These are phyloP conservation scores for Umimayanthus chanpuru DNA, from an alignment of 92 coral and sea anemone species.

Conservation along the genomic window DNA sequence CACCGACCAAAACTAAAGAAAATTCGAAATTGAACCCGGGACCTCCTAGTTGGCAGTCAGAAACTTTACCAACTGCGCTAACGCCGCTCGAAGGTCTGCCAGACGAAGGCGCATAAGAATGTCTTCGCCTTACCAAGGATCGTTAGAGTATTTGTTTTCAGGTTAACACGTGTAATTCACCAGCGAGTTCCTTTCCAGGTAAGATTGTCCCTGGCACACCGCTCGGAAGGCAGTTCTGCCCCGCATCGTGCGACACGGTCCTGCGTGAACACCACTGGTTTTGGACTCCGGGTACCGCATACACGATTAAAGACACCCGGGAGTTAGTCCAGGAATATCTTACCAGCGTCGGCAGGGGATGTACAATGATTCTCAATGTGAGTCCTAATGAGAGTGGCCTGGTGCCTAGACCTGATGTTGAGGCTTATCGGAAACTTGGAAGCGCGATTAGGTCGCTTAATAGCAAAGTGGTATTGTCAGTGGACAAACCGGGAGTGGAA, in stretches of 20 bases:
- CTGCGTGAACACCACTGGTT: slow-evolving; percentile 86
- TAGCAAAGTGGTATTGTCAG: slow-evolving; percentile 47
- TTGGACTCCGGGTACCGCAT: slow-evolving; percentile 73
- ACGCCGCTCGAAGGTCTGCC: too few species aligned
- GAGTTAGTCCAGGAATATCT: slow-evolving; percentile 69
- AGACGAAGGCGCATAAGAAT: too few species aligned
- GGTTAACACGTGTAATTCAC: not conserved
- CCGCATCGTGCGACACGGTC: slow-evolving; percentile 86
- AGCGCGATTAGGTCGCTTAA: slow-evolving; percentile 61
- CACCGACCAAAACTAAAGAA: too few species aligned
- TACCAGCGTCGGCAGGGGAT: slow-evolving; percentile 86
- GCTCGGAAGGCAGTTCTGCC: slow-evolving; percentile 74
- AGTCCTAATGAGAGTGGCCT: slow-evolving; percentile 74
- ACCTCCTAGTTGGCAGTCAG: too few species aligned
- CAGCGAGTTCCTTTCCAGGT: slow-evolving; percentile 9
- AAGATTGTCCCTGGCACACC: slow-evolving; percentile 35
- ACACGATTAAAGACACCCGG: slow-evolving; percentile 57
- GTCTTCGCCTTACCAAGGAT: too few species aligned
- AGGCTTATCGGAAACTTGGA: slow-evolving; percentile 66
- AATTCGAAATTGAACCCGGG: too few species aligned
- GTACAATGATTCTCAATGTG: slow-evolving; percentile 75
- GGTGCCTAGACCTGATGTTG: slow-evolving; percentile 69
- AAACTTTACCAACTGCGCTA: too few species aligned
- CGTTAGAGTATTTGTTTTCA: too few species aligned
- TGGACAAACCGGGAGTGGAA: slow-evolving; percentile 41